Percentiles rank a stretch among this genome's conserved stretches.
Evolutionary conservation across 2,113 vertebrate genomes (phyloP).

Genomic region (Pagrus major): DNA sequence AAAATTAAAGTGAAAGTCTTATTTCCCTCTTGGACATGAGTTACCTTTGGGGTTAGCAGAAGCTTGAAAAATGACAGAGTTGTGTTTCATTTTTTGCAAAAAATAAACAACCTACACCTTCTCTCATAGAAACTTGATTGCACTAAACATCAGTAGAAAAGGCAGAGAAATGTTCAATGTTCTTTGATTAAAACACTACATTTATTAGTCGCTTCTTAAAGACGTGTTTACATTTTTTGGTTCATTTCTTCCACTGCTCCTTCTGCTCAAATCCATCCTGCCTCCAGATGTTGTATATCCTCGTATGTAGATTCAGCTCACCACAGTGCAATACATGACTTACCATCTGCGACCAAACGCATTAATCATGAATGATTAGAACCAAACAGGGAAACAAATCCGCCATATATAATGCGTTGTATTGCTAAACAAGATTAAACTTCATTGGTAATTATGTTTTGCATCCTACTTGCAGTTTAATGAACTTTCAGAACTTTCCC

Average conservation of each 20-base stretch:
- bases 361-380: conserved; percentile 33
- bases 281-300: neutral
- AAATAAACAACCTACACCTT: neutral
- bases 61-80: too few species aligned
- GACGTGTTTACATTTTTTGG: neutral
- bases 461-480: conserved; percentile 50
- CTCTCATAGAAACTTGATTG: neutral
- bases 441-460: conserved; percentile 36
- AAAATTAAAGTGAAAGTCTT: too few species aligned
- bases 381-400: conserved; percentile 21
- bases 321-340: neutral
- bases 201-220: neutral
- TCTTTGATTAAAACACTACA: neutral
- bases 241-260: neutral
- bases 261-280: neutral
- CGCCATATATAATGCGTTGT: neutral
- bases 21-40: too few species aligned
- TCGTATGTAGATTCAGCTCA: too few species aligned
- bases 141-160: neutral
- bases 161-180: neutral
- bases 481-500: conserved; percentile 1
- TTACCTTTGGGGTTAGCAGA: too few species aligned
- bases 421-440: conserved; percentile 20
- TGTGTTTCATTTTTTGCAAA: neutral
- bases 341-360: conserved; percentile 3